Evolutionary conservation across 2,888 invertebrate genomes (phyloP).

Genomic region (Nomada hirtipes): DNA sequence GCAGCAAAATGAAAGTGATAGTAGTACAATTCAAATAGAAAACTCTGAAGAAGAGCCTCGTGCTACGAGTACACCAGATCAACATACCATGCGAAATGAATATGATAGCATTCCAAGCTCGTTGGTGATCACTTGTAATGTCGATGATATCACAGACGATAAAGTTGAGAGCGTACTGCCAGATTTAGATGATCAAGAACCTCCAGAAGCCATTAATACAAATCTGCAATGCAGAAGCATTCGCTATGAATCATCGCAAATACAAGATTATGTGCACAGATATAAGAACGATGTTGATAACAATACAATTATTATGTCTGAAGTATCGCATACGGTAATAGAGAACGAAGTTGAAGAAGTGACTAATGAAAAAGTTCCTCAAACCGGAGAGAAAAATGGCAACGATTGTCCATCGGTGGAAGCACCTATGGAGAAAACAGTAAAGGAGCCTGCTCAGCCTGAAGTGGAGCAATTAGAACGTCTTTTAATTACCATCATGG

Average conservation of each 20-base stretch:
- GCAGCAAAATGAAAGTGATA: constrained; percentile 51
- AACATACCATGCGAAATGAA: constrained; percentile 57
- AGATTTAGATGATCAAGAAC: constrained; percentile 73
- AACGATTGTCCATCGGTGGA: constrained; percentile 34
- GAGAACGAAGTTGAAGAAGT: constrained; percentile 55
- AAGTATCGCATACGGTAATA: constrained; percentile 12
- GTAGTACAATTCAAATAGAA: constrained; percentile 61
- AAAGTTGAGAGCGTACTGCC: constrained; percentile 78
- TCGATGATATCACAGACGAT: constrained; percentile 62
- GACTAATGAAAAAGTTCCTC: constrained; percentile 55
- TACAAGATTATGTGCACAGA: constrained; percentile 52
- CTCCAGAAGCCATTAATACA: constrained; percentile 15
- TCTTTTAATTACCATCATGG: constrained; percentile 79
- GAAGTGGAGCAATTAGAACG: constrained; percentile 80
- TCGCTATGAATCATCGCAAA: constrained; percentile 65
- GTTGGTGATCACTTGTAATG: constrained; percentile 60
- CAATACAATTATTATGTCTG: constrained; percentile 40
- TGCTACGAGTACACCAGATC: constrained; percentile 51
- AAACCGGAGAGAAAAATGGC: constrained; percentile 29
- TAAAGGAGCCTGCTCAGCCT: constrained; percentile 66
- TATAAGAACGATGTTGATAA: constrained; percentile 61
- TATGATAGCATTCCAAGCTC: constrained; percentile 67
- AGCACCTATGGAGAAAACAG: constrained; percentile 38
- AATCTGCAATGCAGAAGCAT: constrained; percentile 58
- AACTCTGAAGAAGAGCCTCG: constrained; percentile 72